Conservation (phyloP, 92 coral and sea anemone species). For the Hydrozoanthus gracilis region DNA sequence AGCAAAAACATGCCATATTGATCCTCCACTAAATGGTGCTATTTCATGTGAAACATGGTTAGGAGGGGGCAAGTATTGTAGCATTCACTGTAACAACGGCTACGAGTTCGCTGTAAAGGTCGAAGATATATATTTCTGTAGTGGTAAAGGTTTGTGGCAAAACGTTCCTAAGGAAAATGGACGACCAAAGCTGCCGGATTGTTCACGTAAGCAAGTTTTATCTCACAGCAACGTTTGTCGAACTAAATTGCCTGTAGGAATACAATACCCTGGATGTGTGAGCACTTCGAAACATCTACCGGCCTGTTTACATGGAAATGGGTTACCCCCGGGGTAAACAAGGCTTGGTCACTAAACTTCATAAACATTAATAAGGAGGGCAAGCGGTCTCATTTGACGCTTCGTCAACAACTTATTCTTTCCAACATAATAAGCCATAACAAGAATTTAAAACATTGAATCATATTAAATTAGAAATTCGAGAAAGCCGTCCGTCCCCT, state of each 20-base stretch:
- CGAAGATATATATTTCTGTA: constrained; percentile 15
- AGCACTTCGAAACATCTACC: background rate
- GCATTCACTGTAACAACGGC: constrained; percentile 29
- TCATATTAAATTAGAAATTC: no score
- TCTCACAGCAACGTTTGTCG: background rate
- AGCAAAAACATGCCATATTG: constrained; percentile 35
- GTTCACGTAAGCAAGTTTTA: constrained; percentile 11
- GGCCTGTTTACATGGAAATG: no score
- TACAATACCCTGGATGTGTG: background rate
- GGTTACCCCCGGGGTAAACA: no score
- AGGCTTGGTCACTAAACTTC: no score
- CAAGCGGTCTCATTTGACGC: no score
- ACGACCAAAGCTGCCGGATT: constrained; percentile 35
- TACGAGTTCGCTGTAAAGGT: constrained; percentile 10
- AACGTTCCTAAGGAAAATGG: constrained; percentile 12
- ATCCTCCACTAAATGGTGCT: constrained; percentile 32
- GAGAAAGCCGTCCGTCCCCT: no score
- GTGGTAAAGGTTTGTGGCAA: constrained; percentile 34
- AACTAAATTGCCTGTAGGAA: background rate
- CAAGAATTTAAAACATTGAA: no score
- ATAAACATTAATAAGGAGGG: no score
- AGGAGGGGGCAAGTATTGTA: constrained; percentile 38
- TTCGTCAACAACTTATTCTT: no score
- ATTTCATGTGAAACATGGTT: constrained; percentile 41
- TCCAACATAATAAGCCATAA: no score